Evolutionary conservation across 2,113 vertebrate species (phyloP).

Genomic region (Dipodomys merriami): DNA sequence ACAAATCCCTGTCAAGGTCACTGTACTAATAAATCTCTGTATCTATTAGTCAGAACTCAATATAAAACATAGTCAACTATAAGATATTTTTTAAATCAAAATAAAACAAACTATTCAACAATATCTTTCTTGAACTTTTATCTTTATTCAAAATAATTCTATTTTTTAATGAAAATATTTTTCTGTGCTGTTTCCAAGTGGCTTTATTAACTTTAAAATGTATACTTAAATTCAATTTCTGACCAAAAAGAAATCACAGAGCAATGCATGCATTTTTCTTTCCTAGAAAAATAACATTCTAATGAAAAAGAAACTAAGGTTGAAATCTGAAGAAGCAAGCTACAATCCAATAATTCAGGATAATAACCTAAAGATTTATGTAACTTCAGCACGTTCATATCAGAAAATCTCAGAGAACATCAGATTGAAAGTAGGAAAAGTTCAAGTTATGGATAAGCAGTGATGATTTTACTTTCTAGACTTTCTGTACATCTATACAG

Average conservation of each 20-base stretch:
- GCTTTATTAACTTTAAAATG: slow-evolving; percentile 55
- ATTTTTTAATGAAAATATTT: background rate
- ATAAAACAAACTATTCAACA: background rate
- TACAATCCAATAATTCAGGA: slow-evolving; percentile 52
- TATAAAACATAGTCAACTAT: background rate
- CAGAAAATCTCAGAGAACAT: slow-evolving; percentile 42
- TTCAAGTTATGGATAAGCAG: slow-evolving; percentile 37
- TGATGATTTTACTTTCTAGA: background rate
- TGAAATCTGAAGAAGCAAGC: slow-evolving; percentile 30
- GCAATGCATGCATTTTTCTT: slow-evolving; percentile 17
- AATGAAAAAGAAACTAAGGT: slow-evolving; percentile 41
- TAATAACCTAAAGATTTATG: slow-evolving; percentile 59
- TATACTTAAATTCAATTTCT: background rate
- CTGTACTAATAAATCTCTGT: background rate
- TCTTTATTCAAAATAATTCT: background rate
- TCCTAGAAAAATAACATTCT: slow-evolving; percentile 10
- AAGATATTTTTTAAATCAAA: background rate
- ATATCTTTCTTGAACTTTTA: slow-evolving; percentile 8
- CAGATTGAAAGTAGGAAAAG: slow-evolving; percentile 16
- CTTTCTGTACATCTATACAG: slow-evolving; percentile 18
- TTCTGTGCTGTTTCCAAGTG: background rate
- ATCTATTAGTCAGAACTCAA: background rate
- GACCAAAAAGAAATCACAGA: slow-evolving; percentile 29
- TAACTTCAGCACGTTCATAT: slow-evolving; percentile 41
- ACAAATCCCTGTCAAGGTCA: background rate